These are phyloP conservation scores for Hirudo medicinalis DNA, from an alignment of 1,140 invertebrate genomes.

Conservation along the genomic window DNA sequence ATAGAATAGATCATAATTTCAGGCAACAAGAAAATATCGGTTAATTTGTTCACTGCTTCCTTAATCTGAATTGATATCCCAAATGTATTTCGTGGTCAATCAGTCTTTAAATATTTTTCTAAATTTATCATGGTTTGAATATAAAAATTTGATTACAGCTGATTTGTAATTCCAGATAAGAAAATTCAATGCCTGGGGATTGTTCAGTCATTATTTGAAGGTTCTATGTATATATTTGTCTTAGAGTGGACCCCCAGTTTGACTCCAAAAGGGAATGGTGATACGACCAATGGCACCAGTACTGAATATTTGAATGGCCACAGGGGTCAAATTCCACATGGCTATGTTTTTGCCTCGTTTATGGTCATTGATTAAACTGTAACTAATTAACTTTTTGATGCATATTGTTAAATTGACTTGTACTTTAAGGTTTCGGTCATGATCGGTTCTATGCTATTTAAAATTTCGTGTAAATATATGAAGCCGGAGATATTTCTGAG, in stretches of 20 bases:
- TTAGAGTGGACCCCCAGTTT: slow-evolving; percentile 59
- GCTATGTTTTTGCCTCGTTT: slow-evolving; percentile 41
- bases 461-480: slow-evolving; percentile 40
- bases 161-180: slow-evolving; percentile 32
- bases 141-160: too few species aligned
- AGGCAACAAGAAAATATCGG: too few species aligned
- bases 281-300: not conserved
- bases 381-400: not conserved
- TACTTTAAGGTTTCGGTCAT: slow-evolving; percentile 57
- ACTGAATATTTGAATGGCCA: slow-evolving; percentile 24
- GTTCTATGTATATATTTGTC: slow-evolving; percentile 60
- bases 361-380: slow-evolving; percentile 29
- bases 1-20: too few species aligned
- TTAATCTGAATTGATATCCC: too few species aligned
- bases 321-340: slow-evolving; percentile 39
- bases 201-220: slow-evolving; percentile 57
- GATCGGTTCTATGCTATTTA: slow-evolving; percentile 54
- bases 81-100: too few species aligned
- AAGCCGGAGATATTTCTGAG: slow-evolving; percentile 44
- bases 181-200: slow-evolving; percentile 49
- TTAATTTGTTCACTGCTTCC: too few species aligned
- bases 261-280: slow-evolving; percentile 25
- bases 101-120: too few species aligned
- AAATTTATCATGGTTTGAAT: too few species aligned
- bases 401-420: not conserved